Evolutionary conservation across 2,113 vertebrate genomes (phyloP), one percentile per base, ranked within the genome.

Genomic region (Tachysurus fulvidraco): DNA sequence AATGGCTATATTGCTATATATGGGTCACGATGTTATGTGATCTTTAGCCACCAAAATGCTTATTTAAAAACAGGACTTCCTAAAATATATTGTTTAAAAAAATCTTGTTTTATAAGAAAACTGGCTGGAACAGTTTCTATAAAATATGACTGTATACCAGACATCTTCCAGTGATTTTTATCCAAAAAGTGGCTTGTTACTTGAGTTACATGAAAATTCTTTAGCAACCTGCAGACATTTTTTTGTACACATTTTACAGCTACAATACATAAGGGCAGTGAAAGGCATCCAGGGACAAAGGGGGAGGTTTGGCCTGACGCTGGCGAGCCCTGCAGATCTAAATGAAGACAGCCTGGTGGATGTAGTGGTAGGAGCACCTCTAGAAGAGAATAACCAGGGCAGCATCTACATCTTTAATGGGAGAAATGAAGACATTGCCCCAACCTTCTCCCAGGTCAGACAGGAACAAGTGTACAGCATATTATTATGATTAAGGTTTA

Each of bases 371-470:
- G 95, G 95, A 80, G 95, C 95, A 1, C 94, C 94, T 85, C 78
- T 95, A 88, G 95, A 96, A 83, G 92, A 95, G 11, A 12, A 91
- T 0, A 91, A 92, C 5, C 87, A 93, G 81, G 95, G 95, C n/a
- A 92, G 93, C 81, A 87, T 96, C 86, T 96, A 96, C 88, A 93
- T 96, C 81, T 95, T 95, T 85, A 88, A 91, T 3, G 91, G 94
- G 0, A 85, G 85, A 46, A 10, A 21, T 23, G 2, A 9, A 65
- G 78, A 55, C 69, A 91, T 96, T 77, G 88, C 44, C 12, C 9
- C 86, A 2, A 36, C 13, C 8, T 92, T 91, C 76, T 93, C 95
- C 54, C 95, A 96, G 94, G 95, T 95, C 54, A 90, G 86, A 2
- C 0, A 74, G 46, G 71, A 25, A 9, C 1, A 83, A 80, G 73